Evolutionary conservation across 2,797 vertebrate genomes (phyloP).

Genomic region (Acipenser ruthenus): DNA sequence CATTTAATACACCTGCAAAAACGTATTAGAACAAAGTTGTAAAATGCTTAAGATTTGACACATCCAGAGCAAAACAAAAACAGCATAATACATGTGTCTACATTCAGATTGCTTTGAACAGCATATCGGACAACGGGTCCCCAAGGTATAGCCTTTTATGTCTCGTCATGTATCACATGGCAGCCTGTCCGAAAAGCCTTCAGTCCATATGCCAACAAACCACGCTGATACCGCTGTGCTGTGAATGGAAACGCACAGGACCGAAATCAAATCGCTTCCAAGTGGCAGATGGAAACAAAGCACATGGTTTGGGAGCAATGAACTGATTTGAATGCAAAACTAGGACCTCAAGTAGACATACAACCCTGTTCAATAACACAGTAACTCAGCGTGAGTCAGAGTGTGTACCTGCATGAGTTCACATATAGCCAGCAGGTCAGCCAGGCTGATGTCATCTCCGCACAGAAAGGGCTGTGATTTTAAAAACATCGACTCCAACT

Average conservation of each 20-base stretch:
- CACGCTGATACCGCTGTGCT: too few species aligned
- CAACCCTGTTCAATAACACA: not conserved
- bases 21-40: not conserved
- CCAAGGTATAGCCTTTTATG: too few species aligned
- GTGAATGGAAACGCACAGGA: not conserved
- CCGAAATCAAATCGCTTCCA: too few species aligned
- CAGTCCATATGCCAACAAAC: too few species aligned
- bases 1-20: too few species aligned
- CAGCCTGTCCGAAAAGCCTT: too few species aligned
- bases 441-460: constrained; percentile 58
- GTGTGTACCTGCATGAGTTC: constrained; percentile 60
- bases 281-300: not conserved
- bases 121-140: too few species aligned
- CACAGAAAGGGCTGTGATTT: constrained; percentile 57
- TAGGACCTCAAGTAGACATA: constrained; percentile 4
- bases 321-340: not conserved
- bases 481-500: constrained; percentile 59
- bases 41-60: not conserved
- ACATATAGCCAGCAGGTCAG: constrained; percentile 59
- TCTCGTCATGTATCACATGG: too few species aligned
- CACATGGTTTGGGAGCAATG: not conserved
- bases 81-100: not conserved
- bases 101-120: too few species aligned
- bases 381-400: not conserved
- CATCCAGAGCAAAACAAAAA: not conserved